Percentiles rank a stretch among this genome's conserved stretches.
phyloP scores from a whole-genome alignment of 2,113 vertebrate genomes.

The Crypturellus undulatus region DNA sequence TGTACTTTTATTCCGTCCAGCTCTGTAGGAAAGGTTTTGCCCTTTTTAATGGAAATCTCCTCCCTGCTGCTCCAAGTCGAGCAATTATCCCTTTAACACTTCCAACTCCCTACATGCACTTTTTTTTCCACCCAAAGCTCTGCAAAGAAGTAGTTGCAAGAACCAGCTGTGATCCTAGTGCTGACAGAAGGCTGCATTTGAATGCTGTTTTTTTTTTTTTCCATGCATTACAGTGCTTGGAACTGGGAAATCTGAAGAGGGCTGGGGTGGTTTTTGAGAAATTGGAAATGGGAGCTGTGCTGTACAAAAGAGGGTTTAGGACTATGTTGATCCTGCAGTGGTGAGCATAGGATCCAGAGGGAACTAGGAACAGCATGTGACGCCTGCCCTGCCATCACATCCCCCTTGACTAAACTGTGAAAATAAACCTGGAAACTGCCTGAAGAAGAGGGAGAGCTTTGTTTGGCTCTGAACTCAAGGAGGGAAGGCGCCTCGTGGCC shows the following conservation, averaged over 20 bases:
- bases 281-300: not conserved
- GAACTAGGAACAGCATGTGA: fast-evolving
- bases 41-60: not conserved
- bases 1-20: not conserved
- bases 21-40: not conserved
- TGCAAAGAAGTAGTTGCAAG: not conserved
- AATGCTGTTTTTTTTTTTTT: not conserved
- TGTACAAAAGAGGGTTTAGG: not conserved
- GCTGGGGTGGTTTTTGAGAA: not conserved
- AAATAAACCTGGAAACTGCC: not conserved
- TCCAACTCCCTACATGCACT: not conserved
- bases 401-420: not conserved
- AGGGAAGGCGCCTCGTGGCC: not conserved
- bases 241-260: not conserved
- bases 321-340: fast-evolving
- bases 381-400: not conserved
- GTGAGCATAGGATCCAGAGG: not conserved
- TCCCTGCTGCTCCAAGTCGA: not conserved
- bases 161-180: not conserved
- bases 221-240: not conserved
- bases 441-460: not conserved
- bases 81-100: not conserved
- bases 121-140: not conserved
- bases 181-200: not conserved
- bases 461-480: not conserved